These are phyloP conservation scores for Nephrotoma guestfalica DNA, from an alignment of 2,888 invertebrate species.

Conservation along the genomic window DNA sequence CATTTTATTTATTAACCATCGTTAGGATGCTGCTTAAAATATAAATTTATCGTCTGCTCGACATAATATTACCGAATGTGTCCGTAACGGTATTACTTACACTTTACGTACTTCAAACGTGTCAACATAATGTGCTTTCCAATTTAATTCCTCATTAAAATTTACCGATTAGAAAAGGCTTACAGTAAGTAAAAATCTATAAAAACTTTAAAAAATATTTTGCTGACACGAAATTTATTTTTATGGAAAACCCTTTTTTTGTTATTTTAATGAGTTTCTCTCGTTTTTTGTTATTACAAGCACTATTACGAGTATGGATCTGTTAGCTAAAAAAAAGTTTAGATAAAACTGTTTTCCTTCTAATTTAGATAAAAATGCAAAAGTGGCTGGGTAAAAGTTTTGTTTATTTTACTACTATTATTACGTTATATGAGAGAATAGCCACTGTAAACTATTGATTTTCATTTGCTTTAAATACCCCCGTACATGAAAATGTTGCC, in stretches of 20 bases:
- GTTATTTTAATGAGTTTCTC: not conserved
- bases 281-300: not conserved
- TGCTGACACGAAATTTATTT: not conserved
- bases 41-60: no score
- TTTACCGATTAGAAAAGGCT: not conserved
- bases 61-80: no score
- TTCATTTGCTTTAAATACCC: no score
- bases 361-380: not conserved
- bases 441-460: no score
- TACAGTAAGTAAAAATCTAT: not conserved
- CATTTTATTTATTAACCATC: not conserved
- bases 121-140: not conserved
- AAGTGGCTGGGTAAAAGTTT: not conserved
- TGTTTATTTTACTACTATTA: not conserved
- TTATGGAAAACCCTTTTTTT: not conserved
- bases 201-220: not conserved
- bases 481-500: no score
- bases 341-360: not conserved
- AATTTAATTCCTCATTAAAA: not conserved
- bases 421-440: no score
- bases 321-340: not conserved
- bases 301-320: not conserved
- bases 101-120: no score
- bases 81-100: no score
- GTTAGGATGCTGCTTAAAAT: not conserved